Percentiles rank a stretch among this genome's conserved stretches.
phyloP scores from a whole-genome alignment of 1,140 invertebrate genomes.

The Maconellicoccus hirsutus region DNA sequence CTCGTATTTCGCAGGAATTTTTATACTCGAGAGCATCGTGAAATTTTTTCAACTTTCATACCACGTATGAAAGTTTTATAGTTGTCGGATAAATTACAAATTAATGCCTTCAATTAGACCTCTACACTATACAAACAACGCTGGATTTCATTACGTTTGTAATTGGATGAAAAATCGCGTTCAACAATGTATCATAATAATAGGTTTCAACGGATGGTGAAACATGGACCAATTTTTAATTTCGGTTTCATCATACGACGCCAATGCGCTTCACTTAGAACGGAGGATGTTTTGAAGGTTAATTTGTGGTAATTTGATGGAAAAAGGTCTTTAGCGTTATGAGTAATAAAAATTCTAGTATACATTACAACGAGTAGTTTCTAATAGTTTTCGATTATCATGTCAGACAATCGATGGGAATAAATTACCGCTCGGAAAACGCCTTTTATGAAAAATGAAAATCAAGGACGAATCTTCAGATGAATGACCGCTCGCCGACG shows the following conservation, averaged over 20 bases:
- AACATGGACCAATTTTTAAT: background rate
- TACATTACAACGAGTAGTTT: background rate
- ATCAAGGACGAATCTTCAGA: background rate
- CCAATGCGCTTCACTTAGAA: background rate
- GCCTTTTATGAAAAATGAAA: background rate
- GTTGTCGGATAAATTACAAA: too few relatives aligned
- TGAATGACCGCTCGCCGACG: background rate
- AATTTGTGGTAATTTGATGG: background rate
- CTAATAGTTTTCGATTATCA: background rate
- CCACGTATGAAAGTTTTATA: too few relatives aligned
- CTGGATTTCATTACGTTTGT: too few relatives aligned
- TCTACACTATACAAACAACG: too few relatives aligned
- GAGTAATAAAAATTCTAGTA: background rate
- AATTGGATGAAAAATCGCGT: too few relatives aligned
- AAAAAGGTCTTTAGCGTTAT: background rate
- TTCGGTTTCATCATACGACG: background rate
- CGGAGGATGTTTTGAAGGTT: constrained; percentile 7
- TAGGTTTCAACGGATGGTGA: background rate
- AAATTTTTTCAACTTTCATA: too few relatives aligned
- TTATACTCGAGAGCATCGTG: too few relatives aligned
- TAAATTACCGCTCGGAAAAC: background rate
- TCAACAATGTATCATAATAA: background rate
- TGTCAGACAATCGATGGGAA: background rate
- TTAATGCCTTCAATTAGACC: too few relatives aligned
- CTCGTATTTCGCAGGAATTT: too few relatives aligned